These are phyloP conservation scores for Theodoxus fluviatilis DNA, from an alignment of 2,888 invertebrate species.

Conservation along the genomic window DNA sequence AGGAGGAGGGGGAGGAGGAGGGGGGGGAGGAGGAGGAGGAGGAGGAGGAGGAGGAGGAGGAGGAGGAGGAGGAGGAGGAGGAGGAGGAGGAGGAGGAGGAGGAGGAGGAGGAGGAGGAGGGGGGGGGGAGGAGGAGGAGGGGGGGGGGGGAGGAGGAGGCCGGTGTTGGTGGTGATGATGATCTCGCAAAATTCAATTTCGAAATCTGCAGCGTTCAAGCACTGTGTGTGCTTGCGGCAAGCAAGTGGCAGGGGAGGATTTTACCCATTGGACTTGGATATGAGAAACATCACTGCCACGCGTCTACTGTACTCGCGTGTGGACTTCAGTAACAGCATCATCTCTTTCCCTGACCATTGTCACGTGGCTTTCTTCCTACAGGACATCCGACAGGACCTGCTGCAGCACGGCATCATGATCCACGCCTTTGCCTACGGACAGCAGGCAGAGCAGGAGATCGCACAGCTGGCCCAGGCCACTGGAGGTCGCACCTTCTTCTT, in stretches of 20 bases:
- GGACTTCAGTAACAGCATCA: no score
- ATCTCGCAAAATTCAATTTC: no score
- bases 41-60: not conserved
- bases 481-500: conserved; percentile 39
- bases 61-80: not conserved
- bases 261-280: no score
- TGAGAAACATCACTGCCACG: no score
- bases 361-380: no score
- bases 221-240: no score
- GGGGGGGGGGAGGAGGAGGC: not conserved
- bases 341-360: no score
- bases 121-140: conserved; percentile 14
- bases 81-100: conserved; percentile 14
- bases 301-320: no score
- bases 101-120: conserved; percentile 10
- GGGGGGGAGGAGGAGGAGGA: no score
- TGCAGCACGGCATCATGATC: conserved; percentile 32
- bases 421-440: conserved; percentile 36
- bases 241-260: no score
- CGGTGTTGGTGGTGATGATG: not conserved
- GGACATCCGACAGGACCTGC: conserved; percentile 29
- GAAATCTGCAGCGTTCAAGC: no score
- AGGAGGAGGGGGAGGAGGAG: not conserved
- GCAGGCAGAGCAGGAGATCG: conserved; percentile 34
- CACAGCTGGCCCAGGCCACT: conserved; percentile 33